Percentiles rank a stretch among this genome's conserved stretches.
phyloP scores from a whole-genome alignment of 2,113 vertebrate genomes.

The Carettochelys insculpta region DNA sequence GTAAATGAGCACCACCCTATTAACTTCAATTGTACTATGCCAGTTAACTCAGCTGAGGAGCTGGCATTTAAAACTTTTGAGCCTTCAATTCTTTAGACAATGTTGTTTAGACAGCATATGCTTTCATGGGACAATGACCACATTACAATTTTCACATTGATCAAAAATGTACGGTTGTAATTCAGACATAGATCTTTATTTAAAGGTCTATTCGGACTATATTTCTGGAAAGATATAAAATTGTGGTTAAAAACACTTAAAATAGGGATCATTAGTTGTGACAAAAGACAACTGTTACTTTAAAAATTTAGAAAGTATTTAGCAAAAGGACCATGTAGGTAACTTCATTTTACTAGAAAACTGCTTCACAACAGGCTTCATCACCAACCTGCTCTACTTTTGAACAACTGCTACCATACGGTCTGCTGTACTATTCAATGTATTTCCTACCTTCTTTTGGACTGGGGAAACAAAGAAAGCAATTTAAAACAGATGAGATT shows the following conservation, averaged over 20 bases:
- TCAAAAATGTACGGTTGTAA: slow-evolving; percentile 64
- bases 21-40: slow-evolving; percentile 27
- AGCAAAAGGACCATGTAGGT: slow-evolving; percentile 77
- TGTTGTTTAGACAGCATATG: slow-evolving; percentile 69
- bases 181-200: slow-evolving; percentile 71
- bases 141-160: slow-evolving; percentile 31
- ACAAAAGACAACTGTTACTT: slow-evolving; percentile 69
- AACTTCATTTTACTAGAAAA: slow-evolving; percentile 75
- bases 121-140: slow-evolving; percentile 38
- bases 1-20: slow-evolving; percentile 43
- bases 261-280: slow-evolving; percentile 64
- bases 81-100: slow-evolving; percentile 71
- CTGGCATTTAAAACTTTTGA: slow-evolving; percentile 61
- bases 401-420: neutral
- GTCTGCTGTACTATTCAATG: neutral
- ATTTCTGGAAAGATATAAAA: slow-evolving; percentile 67
- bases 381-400: neutral
- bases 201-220: slow-evolving; percentile 66
- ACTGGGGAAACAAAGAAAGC: neutral
- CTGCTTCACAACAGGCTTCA: slow-evolving; percentile 22
- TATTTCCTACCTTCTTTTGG: neutral
- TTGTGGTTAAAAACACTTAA: slow-evolving; percentile 67
- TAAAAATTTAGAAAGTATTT: slow-evolving; percentile 79
- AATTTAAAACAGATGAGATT: neutral
- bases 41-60: slow-evolving; percentile 56